Conservation (phyloP, 2,113 vertebrate genomes). For the Leptosomus discolor region DNA sequence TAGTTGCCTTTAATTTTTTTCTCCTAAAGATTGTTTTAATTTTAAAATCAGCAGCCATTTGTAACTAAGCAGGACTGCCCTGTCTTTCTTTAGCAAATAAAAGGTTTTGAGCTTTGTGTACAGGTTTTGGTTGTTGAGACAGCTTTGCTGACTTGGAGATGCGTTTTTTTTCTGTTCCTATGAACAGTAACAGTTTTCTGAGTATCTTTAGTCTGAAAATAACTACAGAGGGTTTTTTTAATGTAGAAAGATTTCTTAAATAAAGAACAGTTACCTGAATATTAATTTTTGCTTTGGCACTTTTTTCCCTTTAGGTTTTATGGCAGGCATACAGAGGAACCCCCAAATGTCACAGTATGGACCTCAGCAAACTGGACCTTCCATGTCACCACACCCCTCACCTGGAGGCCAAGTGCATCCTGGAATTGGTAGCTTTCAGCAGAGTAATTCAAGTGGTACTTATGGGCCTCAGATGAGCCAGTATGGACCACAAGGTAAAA, state of each 20-base stretch:
- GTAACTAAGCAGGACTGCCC: neutral
- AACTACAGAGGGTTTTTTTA: neutral
- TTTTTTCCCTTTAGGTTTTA: conserved; percentile 80
- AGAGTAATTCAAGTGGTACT: conserved; percentile 83
- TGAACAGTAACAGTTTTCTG: neutral
- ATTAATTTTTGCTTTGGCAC: neutral
- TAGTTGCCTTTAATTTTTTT: neutral
- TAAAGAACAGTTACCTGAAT: neutral
- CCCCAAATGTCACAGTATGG: conserved; percentile 87
- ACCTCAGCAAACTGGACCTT: conserved; percentile 85
- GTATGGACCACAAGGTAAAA: conserved; percentile 92
- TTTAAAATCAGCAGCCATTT: neutral
- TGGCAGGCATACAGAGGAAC: conserved; percentile 89
- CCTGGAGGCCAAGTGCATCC: conserved; percentile 87
- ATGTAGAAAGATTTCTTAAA: neutral
- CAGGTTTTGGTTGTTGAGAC: neutral
- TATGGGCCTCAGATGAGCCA: conserved; percentile 90
- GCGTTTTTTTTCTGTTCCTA: neutral
- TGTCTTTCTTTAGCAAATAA: neutral
- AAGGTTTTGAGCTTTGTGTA: neutral
- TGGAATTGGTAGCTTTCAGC: conserved; percentile 86
- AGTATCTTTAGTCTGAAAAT: neutral
- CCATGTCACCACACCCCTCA: conserved; percentile 90
- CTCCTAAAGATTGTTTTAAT: neutral
- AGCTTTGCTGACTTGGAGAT: neutral